Evolutionary conservation across 2,888 invertebrate species (phyloP).

Genomic region (Beris morrisii): DNA sequence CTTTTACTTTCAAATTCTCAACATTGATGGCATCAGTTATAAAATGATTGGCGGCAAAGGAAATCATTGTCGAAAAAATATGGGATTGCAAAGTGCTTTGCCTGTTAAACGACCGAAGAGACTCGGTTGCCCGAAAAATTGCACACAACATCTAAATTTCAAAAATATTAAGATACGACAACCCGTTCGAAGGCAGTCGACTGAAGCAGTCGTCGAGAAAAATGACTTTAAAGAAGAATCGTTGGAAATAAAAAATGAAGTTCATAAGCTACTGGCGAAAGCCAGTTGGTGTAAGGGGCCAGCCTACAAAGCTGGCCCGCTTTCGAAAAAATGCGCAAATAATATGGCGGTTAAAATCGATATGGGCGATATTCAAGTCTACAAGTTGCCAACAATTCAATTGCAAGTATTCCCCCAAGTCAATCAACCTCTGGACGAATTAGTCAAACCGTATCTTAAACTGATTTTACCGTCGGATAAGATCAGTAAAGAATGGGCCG

Average conservation of each 20-base stretch:
- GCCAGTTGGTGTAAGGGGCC: constrained; percentile 1
- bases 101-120: background rate
- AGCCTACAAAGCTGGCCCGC: constrained; percentile 51
- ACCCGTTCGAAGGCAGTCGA: background rate
- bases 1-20: constrained; percentile 52
- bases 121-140: constrained; percentile 19
- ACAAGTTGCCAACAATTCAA: constrained; percentile 52
- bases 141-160: constrained; percentile 27
- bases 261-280: background rate
- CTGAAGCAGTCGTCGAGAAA: background rate
- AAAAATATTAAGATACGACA: constrained; percentile 25
- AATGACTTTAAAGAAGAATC: background rate
- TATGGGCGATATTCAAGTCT: constrained; percentile 50
- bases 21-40: constrained; percentile 46
- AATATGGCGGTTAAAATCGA: constrained; percentile 34
- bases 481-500: constrained; percentile 55
- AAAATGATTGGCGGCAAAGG: constrained; percentile 51
- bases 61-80: constrained; percentile 43
- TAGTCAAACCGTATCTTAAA: constrained; percentile 53
- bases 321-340: constrained; percentile 48
- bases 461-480: constrained; percentile 51
- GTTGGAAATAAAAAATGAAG: background rate
- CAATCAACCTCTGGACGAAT: constrained; percentile 50
- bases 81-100: background rate
- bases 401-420: constrained; percentile 52